Conservation (phyloP, 2,888 invertebrate species). For the Lamellibrachia columna region DNA sequence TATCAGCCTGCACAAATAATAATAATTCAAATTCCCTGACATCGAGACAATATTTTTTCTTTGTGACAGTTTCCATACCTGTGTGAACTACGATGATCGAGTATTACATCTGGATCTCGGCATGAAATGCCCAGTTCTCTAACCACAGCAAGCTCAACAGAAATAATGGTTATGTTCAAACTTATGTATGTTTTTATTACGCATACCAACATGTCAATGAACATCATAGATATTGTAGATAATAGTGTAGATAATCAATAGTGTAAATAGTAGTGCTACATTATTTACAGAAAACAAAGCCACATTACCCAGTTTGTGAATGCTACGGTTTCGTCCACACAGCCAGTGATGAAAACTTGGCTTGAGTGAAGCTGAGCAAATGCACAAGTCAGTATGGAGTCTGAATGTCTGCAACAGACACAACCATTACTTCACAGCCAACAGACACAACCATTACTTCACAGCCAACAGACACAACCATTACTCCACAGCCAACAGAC, state of each 20-base stretch:
- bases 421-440: neutral
- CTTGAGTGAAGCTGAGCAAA: neutral
- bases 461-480: neutral
- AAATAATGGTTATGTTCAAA: too few relatives aligned
- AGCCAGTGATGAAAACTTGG: neutral
- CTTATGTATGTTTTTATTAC: too few relatives aligned
- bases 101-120: too few relatives aligned
- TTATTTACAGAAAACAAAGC: neutral
- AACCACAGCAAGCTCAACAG: too few relatives aligned
- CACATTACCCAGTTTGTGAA: conserved; percentile 24
- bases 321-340: neutral
- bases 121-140: too few relatives aligned
- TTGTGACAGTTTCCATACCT: too few relatives aligned
- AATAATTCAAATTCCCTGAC: neutral
- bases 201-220: too few relatives aligned
- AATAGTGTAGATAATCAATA: too few relatives aligned
- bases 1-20: neutral
- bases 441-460: neutral
- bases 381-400: neutral
- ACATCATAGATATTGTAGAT: neutral
- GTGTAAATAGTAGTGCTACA: neutral
- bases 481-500: neutral
- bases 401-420: neutral
- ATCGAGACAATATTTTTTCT: too few relatives aligned
- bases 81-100: too few relatives aligned